Evolutionary conservation across 2,113 vertebrate genomes (phyloP).

Genomic region (Odocoileus hemionus): DNA sequence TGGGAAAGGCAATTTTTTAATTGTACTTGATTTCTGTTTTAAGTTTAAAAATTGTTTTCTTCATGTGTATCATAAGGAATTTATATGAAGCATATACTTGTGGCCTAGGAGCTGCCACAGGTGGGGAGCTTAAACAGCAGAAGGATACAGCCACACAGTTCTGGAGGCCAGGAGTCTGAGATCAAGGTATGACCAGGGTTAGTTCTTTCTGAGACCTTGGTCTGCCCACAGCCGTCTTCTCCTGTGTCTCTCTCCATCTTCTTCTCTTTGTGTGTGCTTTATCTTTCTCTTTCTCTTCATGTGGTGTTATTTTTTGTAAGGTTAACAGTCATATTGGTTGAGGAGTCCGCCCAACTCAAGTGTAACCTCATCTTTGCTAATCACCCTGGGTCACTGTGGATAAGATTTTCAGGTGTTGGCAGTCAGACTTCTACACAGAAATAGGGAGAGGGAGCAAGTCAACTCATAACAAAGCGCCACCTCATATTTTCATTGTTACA

Average conservation of each 20-base stretch:
- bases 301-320: not conserved
- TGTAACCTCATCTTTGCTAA: not conserved
- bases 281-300: not conserved
- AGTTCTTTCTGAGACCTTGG: not conserved
- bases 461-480: not conserved
- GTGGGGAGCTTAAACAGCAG: not conserved
- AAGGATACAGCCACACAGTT: not conserved
- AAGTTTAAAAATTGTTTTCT: not conserved
- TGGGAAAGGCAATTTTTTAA: not conserved
- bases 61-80: not conserved
- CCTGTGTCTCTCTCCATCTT: not conserved
- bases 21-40: not conserved
- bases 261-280: not conserved
- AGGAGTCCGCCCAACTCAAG: not conserved
- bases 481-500: constrained; percentile 12
- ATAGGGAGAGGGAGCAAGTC: not conserved
- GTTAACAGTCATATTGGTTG: not conserved
- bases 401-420: not conserved
- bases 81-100: not conserved
- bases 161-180: not conserved
- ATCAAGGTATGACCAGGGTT: not conserved
- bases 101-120: not conserved
- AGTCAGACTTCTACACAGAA: not conserved
- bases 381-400: not conserved
- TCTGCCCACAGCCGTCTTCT: not conserved